A percentile compares a stretch with the other conserved stretches of the same genome.
Conservation (phyloP, 2,113 vertebrate genomes). For the Rallus limicola region DNA sequence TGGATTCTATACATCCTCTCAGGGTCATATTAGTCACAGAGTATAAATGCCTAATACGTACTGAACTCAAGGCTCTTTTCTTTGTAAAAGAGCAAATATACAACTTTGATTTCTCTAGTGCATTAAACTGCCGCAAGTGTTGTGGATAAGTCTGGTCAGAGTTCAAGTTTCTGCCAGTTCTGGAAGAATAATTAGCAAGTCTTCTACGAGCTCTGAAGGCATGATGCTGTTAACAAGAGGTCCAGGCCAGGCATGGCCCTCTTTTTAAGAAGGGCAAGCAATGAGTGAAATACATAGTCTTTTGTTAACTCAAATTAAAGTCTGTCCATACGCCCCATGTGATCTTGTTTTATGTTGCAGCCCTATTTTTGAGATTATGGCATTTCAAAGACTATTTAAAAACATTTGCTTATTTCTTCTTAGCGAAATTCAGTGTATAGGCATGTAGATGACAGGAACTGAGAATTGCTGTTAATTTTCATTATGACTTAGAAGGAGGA, state of each 20-base stretch:
- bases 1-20: not conserved
- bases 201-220: not conserved
- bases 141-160: constrained; percentile 12
- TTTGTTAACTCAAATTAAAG: not conserved
- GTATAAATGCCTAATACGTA: not conserved
- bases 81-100: constrained; percentile 44
- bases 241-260: not conserved
- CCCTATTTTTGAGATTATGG: not conserved
- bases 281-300: not conserved
- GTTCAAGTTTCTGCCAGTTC: constrained; percentile 53
- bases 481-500: not conserved
- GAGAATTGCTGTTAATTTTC: not conserved
- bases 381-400: not conserved
- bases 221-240: not conserved
- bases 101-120: constrained; percentile 63
- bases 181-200: constrained; percentile 23
- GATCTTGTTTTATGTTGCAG: not conserved
- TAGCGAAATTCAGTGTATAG: not conserved
- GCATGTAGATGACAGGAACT: not conserved
- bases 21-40: not conserved
- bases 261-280: not conserved
- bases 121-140: constrained; percentile 27
- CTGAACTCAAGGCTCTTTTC: not conserved
- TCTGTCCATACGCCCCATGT: not conserved
- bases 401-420: constrained; percentile 2